phyloP scores from a whole-genome alignment of 2,888 invertebrate species.

The Mycalesis mineus region DNA sequence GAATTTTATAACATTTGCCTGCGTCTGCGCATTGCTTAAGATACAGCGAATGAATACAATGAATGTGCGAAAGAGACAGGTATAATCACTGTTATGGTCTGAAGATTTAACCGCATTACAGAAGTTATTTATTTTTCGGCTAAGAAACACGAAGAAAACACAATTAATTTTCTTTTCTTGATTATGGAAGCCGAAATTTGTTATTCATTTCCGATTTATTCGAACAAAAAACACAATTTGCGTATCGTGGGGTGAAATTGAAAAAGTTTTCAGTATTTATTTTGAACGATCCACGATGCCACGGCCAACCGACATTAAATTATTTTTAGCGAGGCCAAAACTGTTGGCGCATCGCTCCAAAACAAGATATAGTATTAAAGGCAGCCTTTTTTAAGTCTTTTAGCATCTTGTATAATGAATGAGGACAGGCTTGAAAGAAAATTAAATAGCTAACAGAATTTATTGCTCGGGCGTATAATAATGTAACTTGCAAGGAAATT shows the following conservation, averaged over 20 bases:
- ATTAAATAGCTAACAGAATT: conserved; percentile 6
- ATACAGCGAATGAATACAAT: too few relatives aligned
- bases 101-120: too few relatives aligned
- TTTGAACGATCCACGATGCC: conserved; percentile 59
- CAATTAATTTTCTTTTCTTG: conserved; percentile 59
- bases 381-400: conserved; percentile 3
- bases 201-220: conserved; percentile 73
- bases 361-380: conserved; percentile 5
- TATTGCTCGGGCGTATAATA: conserved; percentile 1
- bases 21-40: too few relatives aligned
- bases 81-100: too few relatives aligned
- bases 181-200: conserved; percentile 63
- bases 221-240: conserved; percentile 75
- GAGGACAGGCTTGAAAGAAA: not conserved
- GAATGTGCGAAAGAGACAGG: too few relatives aligned
- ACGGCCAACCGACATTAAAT: conserved; percentile 53
- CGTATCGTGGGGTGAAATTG: conserved; percentile 71
- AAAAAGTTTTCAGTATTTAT: conserved; percentile 76
- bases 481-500: conserved; percentile 3
- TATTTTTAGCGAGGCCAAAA: conserved; percentile 57
- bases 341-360: conserved; percentile 29
- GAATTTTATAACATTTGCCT: too few relatives aligned
- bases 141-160: conserved; percentile 37
- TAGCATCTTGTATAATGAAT: conserved; percentile 3
- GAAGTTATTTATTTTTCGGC: conserved; percentile 21